Percentiles rank a stretch among this genome's conserved stretches.
Evolutionary conservation across 2,888 invertebrate genomes (phyloP).

Genomic region (Scotopteryx bipunctaria): DNA sequence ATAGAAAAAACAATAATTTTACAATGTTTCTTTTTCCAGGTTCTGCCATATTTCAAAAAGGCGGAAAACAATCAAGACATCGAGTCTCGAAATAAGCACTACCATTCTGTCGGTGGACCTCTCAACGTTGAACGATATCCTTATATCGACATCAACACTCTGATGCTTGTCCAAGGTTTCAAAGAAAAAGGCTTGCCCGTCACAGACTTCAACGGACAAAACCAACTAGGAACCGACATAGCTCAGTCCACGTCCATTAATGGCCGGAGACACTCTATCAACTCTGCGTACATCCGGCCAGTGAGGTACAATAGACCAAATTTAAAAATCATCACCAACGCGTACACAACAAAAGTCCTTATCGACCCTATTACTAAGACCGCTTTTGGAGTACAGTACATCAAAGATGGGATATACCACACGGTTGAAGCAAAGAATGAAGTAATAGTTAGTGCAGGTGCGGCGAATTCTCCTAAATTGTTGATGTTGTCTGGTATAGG

Average conservation of each 20-base stretch:
- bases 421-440: conserved; percentile 82
- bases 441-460: conserved; percentile 84
- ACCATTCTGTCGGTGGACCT: conserved; percentile 85
- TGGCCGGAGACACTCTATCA: conserved; percentile 85
- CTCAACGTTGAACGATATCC: conserved; percentile 86
- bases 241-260: conserved; percentile 85
- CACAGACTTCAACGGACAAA: conserved; percentile 82
- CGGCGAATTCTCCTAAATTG: conserved; percentile 85
- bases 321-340: conserved; percentile 75
- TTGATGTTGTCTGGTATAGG: conserved; percentile 87
- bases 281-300: conserved; percentile 86
- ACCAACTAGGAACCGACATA: conserved; percentile 84
- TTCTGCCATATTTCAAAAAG: conserved; percentile 88
- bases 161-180: conserved; percentile 83
- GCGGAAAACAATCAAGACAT: conserved; percentile 85
- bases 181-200: conserved; percentile 84
- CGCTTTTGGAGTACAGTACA: conserved; percentile 69
- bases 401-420: conserved; percentile 67
- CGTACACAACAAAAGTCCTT: conserved; percentile 82
- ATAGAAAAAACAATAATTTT: background rate
- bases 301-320: conserved; percentile 81
- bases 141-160: conserved; percentile 83
- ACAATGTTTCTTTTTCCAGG: conserved; percentile 52
- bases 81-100: conserved; percentile 77
- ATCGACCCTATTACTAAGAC: conserved; percentile 82